Evolutionary conservation across 2,888 invertebrate genomes (phyloP).

Genomic region (Geophilus truncorum): DNA sequence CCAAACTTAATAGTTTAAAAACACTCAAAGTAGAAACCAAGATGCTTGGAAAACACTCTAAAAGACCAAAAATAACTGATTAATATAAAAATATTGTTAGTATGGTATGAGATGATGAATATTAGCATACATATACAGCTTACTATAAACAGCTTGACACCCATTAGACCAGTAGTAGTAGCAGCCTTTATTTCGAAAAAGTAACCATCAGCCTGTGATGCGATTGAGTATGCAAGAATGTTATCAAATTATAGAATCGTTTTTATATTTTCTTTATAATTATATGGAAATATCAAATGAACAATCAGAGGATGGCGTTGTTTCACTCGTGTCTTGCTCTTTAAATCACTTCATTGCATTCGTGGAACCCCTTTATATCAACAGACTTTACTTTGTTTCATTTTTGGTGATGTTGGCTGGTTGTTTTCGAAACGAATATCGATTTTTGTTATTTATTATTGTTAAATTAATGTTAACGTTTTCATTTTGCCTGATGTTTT

Average conservation of each 20-base stretch:
- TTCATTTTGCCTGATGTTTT: background rate
- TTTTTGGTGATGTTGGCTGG: background rate
- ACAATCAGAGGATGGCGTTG: conserved; percentile 27
- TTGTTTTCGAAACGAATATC: background rate
- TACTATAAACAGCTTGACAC: conserved; percentile 2
- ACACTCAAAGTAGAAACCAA: background rate
- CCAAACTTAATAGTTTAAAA: background rate
- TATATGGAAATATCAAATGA: background rate
- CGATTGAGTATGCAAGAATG: background rate
- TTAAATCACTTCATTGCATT: background rate
- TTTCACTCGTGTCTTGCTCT: conserved; percentile 7
- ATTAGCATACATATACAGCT: background rate
- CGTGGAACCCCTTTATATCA: background rate
- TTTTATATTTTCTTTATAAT: background rate
- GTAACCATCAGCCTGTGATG: background rate
- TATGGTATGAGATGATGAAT: background rate
- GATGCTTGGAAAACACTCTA: background rate
- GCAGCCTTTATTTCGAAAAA: background rate
- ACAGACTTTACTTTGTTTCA: background rate
- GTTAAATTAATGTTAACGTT: background rate
- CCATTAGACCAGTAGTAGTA: conserved; percentile 5
- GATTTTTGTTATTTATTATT: background rate
- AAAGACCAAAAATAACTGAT: background rate
- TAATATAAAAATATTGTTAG: background rate
- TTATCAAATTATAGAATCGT: background rate